Conservation (phyloP, 2,888 invertebrate genomes). For the Acleris laterana region DNA sequence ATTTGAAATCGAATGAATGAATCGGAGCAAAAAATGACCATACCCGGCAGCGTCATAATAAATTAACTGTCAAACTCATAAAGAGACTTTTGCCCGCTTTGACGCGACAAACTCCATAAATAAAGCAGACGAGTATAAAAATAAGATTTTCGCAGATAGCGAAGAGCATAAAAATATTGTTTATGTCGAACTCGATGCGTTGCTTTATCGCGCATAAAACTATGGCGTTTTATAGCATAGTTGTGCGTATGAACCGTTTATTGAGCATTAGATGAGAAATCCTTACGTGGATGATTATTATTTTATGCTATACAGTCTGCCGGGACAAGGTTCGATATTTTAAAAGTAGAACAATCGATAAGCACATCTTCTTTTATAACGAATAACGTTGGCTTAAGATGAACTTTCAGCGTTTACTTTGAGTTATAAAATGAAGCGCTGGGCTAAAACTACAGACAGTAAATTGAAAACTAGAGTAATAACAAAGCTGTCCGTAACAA, state of each 20-base stretch:
- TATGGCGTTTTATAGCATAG: constrained; percentile 58
- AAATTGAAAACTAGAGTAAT: constrained; percentile 12
- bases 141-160: constrained; percentile 76
- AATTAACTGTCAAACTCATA: constrained; percentile 64
- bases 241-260: constrained; percentile 66
- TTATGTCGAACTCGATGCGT: constrained; percentile 74
- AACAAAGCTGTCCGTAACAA: constrained; percentile 19
- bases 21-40: constrained; percentile 62
- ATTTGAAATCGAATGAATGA: constrained; percentile 42
- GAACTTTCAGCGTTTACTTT: neutral
- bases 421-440: neutral
- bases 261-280: constrained; percentile 52
- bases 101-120: constrained; percentile 39
- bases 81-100: constrained; percentile 50
- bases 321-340: constrained; percentile 39
- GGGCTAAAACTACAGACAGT: neutral
- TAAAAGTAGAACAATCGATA: constrained; percentile 19
- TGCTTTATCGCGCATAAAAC: constrained; percentile 77
- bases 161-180: constrained; percentile 76
- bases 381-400: neutral
- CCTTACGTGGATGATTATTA: constrained; percentile 33
- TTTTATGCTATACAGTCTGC: constrained; percentile 19
- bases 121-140: constrained; percentile 56
- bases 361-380: constrained; percentile 2
- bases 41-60: constrained; percentile 56